Conservation (phyloP, 2,888 invertebrate genomes). For the Trimorus sp. region DNA sequence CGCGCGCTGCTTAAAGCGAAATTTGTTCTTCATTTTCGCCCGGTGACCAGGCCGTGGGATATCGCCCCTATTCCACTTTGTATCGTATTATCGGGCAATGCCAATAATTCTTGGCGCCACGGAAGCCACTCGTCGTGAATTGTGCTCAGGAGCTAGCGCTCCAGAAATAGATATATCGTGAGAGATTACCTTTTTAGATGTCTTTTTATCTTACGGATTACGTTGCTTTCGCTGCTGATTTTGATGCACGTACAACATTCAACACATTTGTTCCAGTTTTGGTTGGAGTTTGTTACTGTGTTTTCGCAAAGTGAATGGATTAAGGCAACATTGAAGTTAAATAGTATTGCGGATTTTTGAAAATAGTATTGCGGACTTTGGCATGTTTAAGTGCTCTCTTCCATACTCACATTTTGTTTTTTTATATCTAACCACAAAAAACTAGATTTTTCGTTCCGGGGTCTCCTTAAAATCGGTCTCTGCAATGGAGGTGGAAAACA, state of each 20-base stretch:
- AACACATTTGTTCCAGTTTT: slow-evolving; percentile 13
- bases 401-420: no score
- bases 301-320: no score
- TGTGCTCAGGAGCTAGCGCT: slow-evolving; percentile 42
- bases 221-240: slow-evolving; percentile 32
- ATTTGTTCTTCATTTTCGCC: slow-evolving; percentile 58
- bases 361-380: no score
- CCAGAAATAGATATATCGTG: slow-evolving; percentile 54
- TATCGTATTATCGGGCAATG: slow-evolving; percentile 59
- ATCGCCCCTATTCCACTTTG: slow-evolving; percentile 49
- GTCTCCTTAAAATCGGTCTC: no score
- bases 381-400: no score
- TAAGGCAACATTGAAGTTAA: no score
- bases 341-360: no score
- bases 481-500: no score
- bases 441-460: no score
- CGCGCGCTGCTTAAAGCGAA: slow-evolving; percentile 42
- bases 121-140: slow-evolving; percentile 47
- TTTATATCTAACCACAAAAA: no score
- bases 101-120: slow-evolving; percentile 54
- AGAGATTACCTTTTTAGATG: slow-evolving; percentile 54
- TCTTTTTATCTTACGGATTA: slow-evolving; percentile 51
- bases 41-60: slow-evolving; percentile 47
- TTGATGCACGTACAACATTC: slow-evolving; percentile 44
- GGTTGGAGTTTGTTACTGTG: no score